Percentiles rank a stretch among this genome's conserved stretches.
These are phyloP conservation scores for Capreolus pygargus DNA, from an alignment of 2,113 vertebrate genomes.

Conservation along the genomic window DNA sequence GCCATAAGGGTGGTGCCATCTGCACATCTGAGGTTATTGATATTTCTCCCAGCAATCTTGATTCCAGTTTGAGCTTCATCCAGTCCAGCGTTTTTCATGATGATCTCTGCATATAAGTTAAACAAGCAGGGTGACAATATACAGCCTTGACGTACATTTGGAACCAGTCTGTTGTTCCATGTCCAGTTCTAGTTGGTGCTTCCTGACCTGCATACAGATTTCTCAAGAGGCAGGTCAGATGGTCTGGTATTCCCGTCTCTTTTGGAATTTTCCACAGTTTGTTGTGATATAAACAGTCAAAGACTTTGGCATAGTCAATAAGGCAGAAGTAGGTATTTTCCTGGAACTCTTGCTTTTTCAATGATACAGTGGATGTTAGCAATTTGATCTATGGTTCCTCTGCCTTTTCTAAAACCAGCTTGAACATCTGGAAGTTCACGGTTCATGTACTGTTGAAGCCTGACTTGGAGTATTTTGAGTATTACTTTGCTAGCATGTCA, in stretches of 20 bases:
- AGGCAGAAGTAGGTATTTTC: not conserved
- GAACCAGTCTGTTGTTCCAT: not conserved
- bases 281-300: not conserved
- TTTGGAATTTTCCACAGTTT: not conserved
- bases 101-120: not conserved
- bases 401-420: not conserved
- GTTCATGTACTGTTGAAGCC: not conserved
- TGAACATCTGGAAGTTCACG: not conserved
- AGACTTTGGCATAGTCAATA: not conserved
- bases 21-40: not conserved
- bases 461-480: not conserved
- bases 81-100: not conserved
- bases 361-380: not conserved
- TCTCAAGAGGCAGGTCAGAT: not conserved
- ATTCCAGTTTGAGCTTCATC: not conserved
- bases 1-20: not conserved
- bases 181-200: not conserved
- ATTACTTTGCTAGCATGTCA: not conserved
- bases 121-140: not conserved
- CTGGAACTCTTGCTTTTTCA: not conserved
- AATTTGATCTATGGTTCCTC: not conserved
- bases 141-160: not conserved
- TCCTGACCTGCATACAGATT: not conserved
- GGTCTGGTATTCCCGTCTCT: not conserved
- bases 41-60: not conserved